Evolutionary conservation across 2,888 invertebrate species (phyloP).

Genomic region (Drosophila robusta): DNA sequence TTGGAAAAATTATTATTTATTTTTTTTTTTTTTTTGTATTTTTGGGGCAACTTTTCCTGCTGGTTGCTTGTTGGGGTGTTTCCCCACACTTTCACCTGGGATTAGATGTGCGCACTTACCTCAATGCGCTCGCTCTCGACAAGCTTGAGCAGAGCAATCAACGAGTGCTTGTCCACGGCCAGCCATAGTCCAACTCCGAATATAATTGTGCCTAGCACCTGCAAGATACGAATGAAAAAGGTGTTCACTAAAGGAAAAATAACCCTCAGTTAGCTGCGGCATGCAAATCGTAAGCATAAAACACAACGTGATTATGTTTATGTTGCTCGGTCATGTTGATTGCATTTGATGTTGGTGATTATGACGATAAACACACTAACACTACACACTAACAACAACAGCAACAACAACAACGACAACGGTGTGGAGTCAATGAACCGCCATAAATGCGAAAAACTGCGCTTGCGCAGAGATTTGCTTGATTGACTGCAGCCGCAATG

Average conservation of each 20-base stretch:
- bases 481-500: constrained; percentile 67
- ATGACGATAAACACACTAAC: constrained; percentile 39
- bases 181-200: constrained; percentile 90
- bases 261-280: constrained; percentile 33
- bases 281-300: constrained; percentile 45
- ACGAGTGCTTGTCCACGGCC: constrained; percentile 88
- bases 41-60: constrained; percentile 1
- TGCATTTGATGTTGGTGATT: constrained; percentile 64
- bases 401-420: constrained; percentile 15
- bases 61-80: constrained; percentile 25
- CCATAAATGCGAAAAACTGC: constrained; percentile 64
- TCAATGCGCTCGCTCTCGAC: constrained; percentile 87
- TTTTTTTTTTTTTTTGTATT: not conserved
- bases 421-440: constrained; percentile 65
- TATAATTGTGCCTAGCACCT: constrained; percentile 87
- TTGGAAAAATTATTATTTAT: constrained; percentile 1
- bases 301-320: constrained; percentile 56
- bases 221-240: constrained; percentile 34
- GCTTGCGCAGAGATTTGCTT: constrained; percentile 78
- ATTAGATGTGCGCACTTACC: constrained; percentile 84
- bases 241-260: constrained; percentile 15
- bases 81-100: constrained; percentile 43
- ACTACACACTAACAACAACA: constrained; percentile 19
- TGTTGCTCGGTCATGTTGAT: constrained; percentile 68
- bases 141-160: constrained; percentile 87